Evolutionary conservation across 2,797 vertebrate genomes (phyloP), one percentile per base, ranked within the genome.

Genomic region (Gambusia yucatana): DNA sequence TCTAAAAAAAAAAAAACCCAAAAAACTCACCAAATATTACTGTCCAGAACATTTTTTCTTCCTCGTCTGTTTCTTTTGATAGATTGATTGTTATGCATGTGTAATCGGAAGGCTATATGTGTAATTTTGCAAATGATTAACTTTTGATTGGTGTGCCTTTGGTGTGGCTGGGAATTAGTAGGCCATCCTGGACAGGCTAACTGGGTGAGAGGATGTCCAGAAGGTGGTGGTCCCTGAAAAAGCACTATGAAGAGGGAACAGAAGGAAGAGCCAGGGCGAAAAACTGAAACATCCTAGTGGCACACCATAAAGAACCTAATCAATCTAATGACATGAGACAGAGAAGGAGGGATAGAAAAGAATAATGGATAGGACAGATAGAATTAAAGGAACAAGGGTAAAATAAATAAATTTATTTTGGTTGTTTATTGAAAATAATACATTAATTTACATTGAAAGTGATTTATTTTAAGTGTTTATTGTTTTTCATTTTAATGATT

Each of bases 81-180:
- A 88, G 94, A 96, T 97, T 88, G 57, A 92, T 96, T 95, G 91
- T 94, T 94, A 92, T 94, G 94, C 96, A 95, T 96, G 95, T 94
- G 89, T 95, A 88, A 46, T 96, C 94, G 91, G 93, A 92, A 94
- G 94, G 96, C 96, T 96, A 96, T 96, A 96, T 93, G 94, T 95
- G 94, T 96, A 96, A 96, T 95, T 95, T 96, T 96, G 95, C 96
- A 96, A 96, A 97, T 97, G 96, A 97, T 96, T 96, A 95, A 96
- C 95, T 96, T 96, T 95, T 80, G 89, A 94, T 91, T 93, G 93
- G 90, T 95, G 93, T 92, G 87, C 48, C 84, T 36, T 61, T 83
- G 85, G 80, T 77, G 88, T 73, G 73, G 87, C 88, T 43, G 82
- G 89, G 93, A 93, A 87, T 70, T 87, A 92, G 93, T 92, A 92